Conservation (phyloP, 1,140 invertebrate species). For the Adelges cooleyi region DNA sequence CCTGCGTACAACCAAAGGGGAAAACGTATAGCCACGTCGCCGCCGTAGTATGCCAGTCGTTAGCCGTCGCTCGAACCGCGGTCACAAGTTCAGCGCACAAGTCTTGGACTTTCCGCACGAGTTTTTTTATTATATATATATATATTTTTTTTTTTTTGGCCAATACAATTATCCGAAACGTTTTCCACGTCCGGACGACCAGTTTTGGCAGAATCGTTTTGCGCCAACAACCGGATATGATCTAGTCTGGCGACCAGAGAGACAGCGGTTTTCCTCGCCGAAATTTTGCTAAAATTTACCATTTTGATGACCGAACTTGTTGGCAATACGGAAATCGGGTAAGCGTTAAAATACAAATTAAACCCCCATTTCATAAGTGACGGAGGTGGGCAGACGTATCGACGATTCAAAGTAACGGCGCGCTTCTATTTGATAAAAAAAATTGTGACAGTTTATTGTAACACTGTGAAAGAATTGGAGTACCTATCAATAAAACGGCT, state of each 20-base stretch:
- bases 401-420: too few species aligned
- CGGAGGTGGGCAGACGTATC: too few species aligned
- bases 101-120: not conserved
- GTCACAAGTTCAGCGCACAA: not conserved
- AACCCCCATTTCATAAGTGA: too few species aligned
- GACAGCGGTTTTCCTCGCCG: not conserved
- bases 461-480: too few species aligned
- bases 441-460: too few species aligned
- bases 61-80: constrained; percentile 13
- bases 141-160: not conserved
- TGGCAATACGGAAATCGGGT: constrained; percentile 1
- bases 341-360: not conserved
- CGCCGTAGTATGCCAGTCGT: constrained; percentile 5
- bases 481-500: too few species aligned
- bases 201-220: too few species aligned
- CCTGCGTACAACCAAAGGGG: constrained; percentile 21
- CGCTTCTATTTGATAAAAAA: too few species aligned
- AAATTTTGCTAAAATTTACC: not conserved
- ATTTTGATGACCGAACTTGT: constrained; percentile 12
- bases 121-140: not conserved
- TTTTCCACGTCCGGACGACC: not conserved
- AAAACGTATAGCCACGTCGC: constrained; percentile 5
- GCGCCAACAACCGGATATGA: not conserved
- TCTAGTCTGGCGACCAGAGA: not conserved
- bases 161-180: too few species aligned